Base-by-base conservation (phyloP, 1,140 invertebrate species). In the Drepana arcuata region DNA sequence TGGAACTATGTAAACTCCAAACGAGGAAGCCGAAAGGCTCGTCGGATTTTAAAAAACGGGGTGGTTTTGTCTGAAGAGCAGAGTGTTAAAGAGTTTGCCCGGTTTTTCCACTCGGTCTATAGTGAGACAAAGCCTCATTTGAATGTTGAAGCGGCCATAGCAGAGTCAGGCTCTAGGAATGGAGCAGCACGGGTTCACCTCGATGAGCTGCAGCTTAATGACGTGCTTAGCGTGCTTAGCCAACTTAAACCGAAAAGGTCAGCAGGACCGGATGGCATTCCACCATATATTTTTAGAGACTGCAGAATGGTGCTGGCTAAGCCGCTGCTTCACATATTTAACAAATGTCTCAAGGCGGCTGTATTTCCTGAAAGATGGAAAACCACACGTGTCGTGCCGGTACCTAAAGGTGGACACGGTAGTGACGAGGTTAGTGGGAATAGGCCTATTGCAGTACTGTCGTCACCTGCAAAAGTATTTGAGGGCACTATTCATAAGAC, bases 1-100 rank as follows among this genome's bases (percentile, higher is more conserved):
- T 42, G 45, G 45, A 15, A 30, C 9, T 48, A 34, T 26, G 12
- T 48, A n/a, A 34, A 25, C 11, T 38, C 30, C 4, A 48, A 38
- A 18, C 28, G 14, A 27, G 23, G 21, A 1, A n/a, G n/a, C n/a
- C n/a, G n/a, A n/a, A n/a, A n/a, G n/a, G n/a, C n/a, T 24, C 7
- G 27, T 11, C 26, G 18, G 2, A 2, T 39, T 16, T 7, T 33
- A 9, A 40, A 36, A 21, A 15, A 36, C 7, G 34, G 40, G 7
- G 6, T 15, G 7, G n/a, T n/a, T 3, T 6, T 26, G 2, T 7
- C 4, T 3, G 24, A 26, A 7, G n/a, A 10, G 24, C 6, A 26
- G n/a, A n/a, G 24, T 26, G 24, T 10, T 2, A 10, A 6, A 2
- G 4, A 10, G 4, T 26, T 26, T 26, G 24, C 24, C 4, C 2